These are phyloP conservation scores for Panulirus ornatus DNA, from an alignment of 1,140 invertebrate genomes.

Conservation along the genomic window DNA sequence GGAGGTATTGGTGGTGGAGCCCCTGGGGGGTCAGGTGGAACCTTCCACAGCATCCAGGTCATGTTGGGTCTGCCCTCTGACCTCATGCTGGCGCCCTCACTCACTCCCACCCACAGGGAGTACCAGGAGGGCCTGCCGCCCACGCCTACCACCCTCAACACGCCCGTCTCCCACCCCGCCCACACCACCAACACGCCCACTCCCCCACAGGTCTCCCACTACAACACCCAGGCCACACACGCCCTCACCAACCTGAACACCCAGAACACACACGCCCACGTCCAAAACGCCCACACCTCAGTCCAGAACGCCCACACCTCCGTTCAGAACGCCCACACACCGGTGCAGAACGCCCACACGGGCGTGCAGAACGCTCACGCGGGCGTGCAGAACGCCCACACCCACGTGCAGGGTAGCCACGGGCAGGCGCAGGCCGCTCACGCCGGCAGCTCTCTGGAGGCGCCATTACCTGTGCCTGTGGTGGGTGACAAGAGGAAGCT, in stretches of 20 bases:
- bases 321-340: constrained; percentile 53
- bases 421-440: constrained; percentile 76
- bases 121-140: constrained; percentile 10
- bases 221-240: constrained; percentile 31
- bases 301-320: constrained; percentile 59
- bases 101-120: constrained; percentile 46
- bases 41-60: constrained; percentile 78
- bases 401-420: constrained; percentile 42
- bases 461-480: constrained; percentile 35
- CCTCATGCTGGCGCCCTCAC: constrained; percentile 74
- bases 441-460: constrained; percentile 48
- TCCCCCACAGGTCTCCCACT: constrained; percentile 3
- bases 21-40: constrained; percentile 14
- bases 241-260: constrained; percentile 74
- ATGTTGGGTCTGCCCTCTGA: constrained; percentile 82
- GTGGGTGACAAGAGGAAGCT: constrained; percentile 63
- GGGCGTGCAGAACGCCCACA: constrained; percentile 16
- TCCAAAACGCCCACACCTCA: constrained; percentile 57
- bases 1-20: neutral
- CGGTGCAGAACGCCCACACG: constrained; percentile 46
- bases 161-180: constrained; percentile 62
- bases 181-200: constrained; percentile 72
- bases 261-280: constrained; percentile 64
- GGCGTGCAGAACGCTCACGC: constrained; percentile 41
- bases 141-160: constrained; percentile 45